These are phyloP conservation scores for Scleropages formosus DNA, from an alignment of 2,797 vertebrate species.

Conservation along the genomic window DNA sequence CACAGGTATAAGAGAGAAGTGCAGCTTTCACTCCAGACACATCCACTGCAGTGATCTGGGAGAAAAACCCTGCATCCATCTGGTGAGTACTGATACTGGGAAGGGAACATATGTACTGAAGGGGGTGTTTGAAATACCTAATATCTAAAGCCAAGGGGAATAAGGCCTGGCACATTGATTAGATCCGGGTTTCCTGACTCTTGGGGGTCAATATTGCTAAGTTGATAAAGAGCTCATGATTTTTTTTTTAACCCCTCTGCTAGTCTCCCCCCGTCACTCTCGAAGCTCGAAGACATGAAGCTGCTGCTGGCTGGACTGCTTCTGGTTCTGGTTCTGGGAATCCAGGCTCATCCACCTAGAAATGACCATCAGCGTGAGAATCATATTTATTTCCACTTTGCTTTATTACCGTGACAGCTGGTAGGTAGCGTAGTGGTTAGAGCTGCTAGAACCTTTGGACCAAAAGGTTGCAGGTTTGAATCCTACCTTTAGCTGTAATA, in stretches of 20 bases:
- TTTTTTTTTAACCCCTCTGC: not conserved
- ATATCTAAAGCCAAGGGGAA: not conserved
- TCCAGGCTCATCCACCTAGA: conserved; percentile 29
- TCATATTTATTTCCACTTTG: too few relatives aligned
- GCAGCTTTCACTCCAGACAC: not conserved
- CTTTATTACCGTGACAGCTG: too few relatives aligned
- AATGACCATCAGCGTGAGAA: too few relatives aligned
- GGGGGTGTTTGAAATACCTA: not conserved
- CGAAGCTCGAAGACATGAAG: conserved; percentile 37
- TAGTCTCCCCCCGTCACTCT: not conserved
- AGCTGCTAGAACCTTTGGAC: too few relatives aligned
- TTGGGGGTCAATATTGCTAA: not conserved
- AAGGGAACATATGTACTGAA: not conserved
- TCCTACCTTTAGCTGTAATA: too few relatives aligned
- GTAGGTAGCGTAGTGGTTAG: too few relatives aligned
- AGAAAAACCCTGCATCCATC: not conserved
- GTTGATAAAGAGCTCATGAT: not conserved
- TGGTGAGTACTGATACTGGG: not conserved
- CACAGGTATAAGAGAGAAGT: not conserved
- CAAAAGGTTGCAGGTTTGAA: too few relatives aligned
- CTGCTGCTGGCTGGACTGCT: conserved; percentile 35
- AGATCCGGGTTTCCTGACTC: not conserved
- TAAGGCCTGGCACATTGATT: not conserved
- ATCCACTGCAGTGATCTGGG: not conserved
- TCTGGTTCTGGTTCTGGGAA: conserved; percentile 25